phyloP scores from a whole-genome alignment of 2,797 vertebrate genomes.

The Sebastes minor region DNA sequence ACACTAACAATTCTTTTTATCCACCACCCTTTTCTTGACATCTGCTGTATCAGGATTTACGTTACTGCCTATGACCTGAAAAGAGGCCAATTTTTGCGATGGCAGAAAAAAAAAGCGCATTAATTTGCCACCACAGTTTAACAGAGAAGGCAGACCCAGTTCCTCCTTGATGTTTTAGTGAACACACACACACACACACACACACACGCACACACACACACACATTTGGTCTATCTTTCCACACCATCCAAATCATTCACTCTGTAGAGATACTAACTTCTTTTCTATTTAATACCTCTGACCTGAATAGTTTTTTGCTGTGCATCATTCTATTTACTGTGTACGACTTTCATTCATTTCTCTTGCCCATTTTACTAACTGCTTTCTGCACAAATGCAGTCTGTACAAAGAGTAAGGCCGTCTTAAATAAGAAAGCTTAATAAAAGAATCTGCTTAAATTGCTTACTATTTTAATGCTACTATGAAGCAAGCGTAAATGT shows the following conservation, averaged over 20 bases:
- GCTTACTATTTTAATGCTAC: slow-evolving; percentile 13
- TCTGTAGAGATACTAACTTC: slow-evolving; percentile 41
- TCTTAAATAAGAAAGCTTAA: slow-evolving; percentile 35
- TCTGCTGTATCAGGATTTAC: slow-evolving; percentile 66
- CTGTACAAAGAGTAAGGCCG: slow-evolving; percentile 30
- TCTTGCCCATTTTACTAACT: slow-evolving; percentile 61
- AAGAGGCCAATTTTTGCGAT: slow-evolving; percentile 38
- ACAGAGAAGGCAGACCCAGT: slow-evolving; percentile 4
- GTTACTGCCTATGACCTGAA: slow-evolving; percentile 61
- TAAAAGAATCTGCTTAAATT: slow-evolving; percentile 15
- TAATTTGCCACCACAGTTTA: slow-evolving; percentile 30
- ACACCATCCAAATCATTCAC: slow-evolving; percentile 29
- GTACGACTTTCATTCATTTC: slow-evolving; percentile 53
- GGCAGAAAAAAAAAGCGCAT: slow-evolving; percentile 27
- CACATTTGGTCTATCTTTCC: slow-evolving; percentile 25
- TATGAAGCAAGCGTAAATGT: slow-evolving; percentile 18
- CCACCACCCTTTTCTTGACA: slow-evolving; percentile 56
- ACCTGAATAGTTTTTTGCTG: slow-evolving; percentile 45
- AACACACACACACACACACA: not conserved
- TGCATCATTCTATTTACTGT: slow-evolving; percentile 53
- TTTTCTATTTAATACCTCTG: slow-evolving; percentile 38
- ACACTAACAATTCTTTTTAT: slow-evolving; percentile 63
- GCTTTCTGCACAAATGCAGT: slow-evolving; percentile 32
- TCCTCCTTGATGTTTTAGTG: not conserved
- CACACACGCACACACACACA: not conserved